phyloP scores from a whole-genome alignment of 2,888 invertebrate genomes.

The Ctenicera cuprea region DNA sequence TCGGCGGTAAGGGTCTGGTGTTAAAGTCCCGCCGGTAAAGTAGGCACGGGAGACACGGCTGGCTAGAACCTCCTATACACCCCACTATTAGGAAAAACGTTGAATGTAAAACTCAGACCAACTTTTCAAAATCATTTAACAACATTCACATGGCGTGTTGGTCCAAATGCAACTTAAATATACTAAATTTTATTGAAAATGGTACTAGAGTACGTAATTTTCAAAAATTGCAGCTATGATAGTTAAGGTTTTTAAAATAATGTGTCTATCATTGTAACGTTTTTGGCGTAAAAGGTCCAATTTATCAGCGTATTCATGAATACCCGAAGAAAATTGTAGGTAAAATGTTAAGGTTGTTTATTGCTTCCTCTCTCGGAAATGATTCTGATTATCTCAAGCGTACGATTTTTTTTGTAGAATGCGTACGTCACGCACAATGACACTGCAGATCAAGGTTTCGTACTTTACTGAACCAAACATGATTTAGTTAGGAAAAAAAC shows the following conservation, averaged over 20 bases:
- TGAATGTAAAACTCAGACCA: too few relatives aligned
- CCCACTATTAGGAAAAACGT: too few relatives aligned
- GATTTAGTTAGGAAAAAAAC: not conserved
- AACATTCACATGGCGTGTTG: too few relatives aligned
- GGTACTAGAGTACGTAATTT: not conserved
- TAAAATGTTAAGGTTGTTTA: not conserved
- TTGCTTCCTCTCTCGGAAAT: not conserved
- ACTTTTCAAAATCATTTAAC: too few relatives aligned
- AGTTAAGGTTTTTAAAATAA: not conserved
- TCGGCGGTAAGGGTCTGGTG: too few relatives aligned
- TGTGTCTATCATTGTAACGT: conserved; percentile 24
- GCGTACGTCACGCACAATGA: not conserved
- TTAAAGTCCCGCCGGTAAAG: too few relatives aligned
- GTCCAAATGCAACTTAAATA: too few relatives aligned
- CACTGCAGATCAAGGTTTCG: conserved; percentile 17
- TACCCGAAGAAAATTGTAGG: not conserved
- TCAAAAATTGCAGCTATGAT: not conserved
- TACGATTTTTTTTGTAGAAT: not conserved
- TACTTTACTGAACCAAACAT: conserved; percentile 21
- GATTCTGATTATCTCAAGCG: not conserved
- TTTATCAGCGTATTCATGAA: conserved; percentile 11
- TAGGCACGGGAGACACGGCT: too few relatives aligned
- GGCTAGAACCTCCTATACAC: too few relatives aligned
- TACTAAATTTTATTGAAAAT: not conserved
- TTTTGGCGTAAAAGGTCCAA: conserved; percentile 35